Conservation (phyloP, 2,797 vertebrate genomes). For the Bradypodion pumilum region DNA sequence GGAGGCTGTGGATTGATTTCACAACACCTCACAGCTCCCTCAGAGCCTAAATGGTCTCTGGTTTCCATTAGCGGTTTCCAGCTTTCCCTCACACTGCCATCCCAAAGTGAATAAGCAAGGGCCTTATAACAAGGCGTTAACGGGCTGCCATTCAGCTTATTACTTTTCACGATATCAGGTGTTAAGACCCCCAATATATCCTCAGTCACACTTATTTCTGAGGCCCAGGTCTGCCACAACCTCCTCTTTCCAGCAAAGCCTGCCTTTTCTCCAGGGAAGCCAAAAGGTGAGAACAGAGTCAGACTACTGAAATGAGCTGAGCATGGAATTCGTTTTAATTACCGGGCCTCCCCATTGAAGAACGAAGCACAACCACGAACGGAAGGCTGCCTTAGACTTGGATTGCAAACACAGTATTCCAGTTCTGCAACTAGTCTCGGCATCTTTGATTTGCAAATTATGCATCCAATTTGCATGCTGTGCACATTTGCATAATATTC, state of each 20-base stretch:
- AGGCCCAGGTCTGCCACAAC: background rate
- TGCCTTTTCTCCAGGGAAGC: background rate
- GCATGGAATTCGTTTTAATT: background rate
- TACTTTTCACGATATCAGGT: constrained; percentile 56
- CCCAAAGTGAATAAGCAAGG: constrained; percentile 36
- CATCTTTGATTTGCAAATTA: too few species aligned
- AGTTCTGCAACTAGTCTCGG: too few species aligned
- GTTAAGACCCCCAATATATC: constrained; percentile 65
- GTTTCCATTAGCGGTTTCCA: constrained; percentile 61
- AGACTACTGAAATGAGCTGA: background rate
- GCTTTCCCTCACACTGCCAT: background rate
- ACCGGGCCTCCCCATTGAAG: background rate
- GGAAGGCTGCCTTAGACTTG: too few species aligned
- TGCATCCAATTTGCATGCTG: too few species aligned
- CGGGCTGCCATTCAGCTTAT: constrained; percentile 63
- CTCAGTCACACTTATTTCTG: constrained; percentile 39
- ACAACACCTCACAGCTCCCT: background rate
- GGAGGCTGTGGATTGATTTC: constrained; percentile 3
- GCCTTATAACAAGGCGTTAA: constrained; percentile 69
- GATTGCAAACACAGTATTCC: too few species aligned
- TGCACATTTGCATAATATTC: too few species aligned
- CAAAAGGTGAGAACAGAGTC: background rate
- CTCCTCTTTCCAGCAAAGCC: background rate
- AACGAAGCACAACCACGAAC: background rate
- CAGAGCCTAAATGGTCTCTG: constrained; percentile 40